Conservation (phyloP, 2,888 invertebrate species). For the Acanthococcus lagerstroemiae region DNA sequence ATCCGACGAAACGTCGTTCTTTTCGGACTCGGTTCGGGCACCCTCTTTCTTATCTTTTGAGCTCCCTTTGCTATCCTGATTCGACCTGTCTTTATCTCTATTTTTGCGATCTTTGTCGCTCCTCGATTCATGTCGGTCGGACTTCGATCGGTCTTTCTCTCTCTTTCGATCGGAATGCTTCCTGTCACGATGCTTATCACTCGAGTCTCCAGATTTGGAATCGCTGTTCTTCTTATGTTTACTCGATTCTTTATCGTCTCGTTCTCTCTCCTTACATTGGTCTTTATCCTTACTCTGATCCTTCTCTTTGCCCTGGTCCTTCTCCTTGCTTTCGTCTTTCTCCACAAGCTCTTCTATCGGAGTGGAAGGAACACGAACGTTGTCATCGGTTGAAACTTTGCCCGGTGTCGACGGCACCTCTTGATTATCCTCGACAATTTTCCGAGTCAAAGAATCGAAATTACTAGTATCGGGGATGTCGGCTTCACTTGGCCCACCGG, state of each 20-base stretch:
- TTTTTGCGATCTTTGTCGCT: constrained; percentile 5
- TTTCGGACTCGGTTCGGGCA: background rate
- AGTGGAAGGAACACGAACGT: background rate
- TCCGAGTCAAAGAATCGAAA: constrained; percentile 7
- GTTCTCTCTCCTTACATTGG: too few species aligned
- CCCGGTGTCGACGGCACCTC: too few species aligned
- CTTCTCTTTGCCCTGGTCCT: too few species aligned
- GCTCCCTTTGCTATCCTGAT: constrained; percentile 5
- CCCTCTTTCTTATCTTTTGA: constrained; percentile 8
- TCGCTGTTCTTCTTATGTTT: too few species aligned
- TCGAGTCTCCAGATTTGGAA: background rate
- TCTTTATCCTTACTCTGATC: too few species aligned
- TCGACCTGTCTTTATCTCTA: constrained; percentile 13
- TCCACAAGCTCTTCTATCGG: too few species aligned
- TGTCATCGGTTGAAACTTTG: background rate
- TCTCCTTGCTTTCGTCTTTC: too few species aligned
- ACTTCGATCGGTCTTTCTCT: constrained; percentile 12
- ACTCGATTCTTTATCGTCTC: background rate
- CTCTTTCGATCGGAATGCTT: constrained; percentile 10
- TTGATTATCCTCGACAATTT: constrained; percentile 7
- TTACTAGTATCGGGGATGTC: background rate
- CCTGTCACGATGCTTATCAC: background rate
- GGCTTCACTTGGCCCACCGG: background rate
- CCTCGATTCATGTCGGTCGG: constrained; percentile 1
- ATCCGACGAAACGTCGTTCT: background rate